These are phyloP conservation scores for Bombus superbus DNA, from an alignment of 1,140 invertebrate species.

Conservation along the genomic window DNA sequence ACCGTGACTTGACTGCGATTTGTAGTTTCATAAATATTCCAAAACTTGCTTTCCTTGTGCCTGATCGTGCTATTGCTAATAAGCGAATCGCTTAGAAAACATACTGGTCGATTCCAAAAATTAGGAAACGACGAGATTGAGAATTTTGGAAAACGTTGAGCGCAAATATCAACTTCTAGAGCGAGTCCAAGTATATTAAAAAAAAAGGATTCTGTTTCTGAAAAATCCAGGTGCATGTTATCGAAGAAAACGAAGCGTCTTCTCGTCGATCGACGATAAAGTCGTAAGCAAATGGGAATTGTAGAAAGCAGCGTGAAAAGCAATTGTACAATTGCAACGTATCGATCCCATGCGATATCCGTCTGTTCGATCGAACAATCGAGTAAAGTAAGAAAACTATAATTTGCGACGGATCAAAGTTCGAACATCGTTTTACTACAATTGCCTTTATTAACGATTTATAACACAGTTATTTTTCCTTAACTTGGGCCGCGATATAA, in stretches of 20 bases:
- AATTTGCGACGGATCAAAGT: not conserved
- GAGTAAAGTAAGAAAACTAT: not conserved
- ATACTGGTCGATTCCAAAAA: too few species aligned
- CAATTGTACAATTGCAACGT: too few species aligned
- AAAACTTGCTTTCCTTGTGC: too few species aligned
- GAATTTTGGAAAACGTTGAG: too few species aligned
- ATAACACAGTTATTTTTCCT: constrained; percentile 20
- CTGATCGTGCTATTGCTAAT: too few species aligned
- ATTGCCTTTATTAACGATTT: constrained; percentile 49
- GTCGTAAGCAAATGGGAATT: too few species aligned
- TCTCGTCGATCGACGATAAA: not conserved
- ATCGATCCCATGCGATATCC: not conserved
- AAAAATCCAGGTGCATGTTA: too few species aligned
- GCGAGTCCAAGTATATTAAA: too few species aligned
- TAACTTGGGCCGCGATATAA: constrained; percentile 32
- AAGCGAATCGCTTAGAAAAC: too few species aligned
- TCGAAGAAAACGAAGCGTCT: not conserved
- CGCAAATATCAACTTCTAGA: too few species aligned
- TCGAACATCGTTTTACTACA: not conserved
- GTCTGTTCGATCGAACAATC: not conserved
- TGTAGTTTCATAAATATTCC: not conserved
- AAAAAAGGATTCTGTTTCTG: too few species aligned
- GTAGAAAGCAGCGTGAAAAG: not conserved
- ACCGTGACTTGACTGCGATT: not conserved
- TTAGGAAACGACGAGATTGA: too few species aligned